Conservation (phyloP, 2,797 vertebrate species). For the Potorous gilbertii region DNA sequence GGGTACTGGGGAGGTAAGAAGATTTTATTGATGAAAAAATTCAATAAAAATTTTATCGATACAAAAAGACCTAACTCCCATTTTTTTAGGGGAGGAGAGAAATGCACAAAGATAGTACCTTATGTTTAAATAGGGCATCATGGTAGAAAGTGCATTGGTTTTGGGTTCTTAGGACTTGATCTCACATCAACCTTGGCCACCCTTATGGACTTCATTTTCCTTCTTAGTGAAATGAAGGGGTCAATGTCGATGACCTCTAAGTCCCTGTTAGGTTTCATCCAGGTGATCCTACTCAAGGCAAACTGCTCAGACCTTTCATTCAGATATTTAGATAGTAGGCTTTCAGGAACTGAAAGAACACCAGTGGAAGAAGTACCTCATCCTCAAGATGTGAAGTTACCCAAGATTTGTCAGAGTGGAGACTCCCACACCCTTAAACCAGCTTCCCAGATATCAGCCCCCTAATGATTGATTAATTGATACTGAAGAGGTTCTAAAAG, state of each 20-base stretch:
- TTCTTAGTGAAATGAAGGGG: not conserved
- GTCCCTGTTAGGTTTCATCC: not conserved
- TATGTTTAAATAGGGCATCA: not conserved
- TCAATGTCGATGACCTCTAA: not conserved
- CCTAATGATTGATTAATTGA: conserved; percentile 43
- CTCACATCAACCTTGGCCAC: not conserved
- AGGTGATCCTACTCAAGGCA: not conserved
- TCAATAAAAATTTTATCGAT: not conserved
- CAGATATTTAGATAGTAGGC: not conserved
- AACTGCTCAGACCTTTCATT: not conserved
- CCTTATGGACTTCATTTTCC: not conserved
- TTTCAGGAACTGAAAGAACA: not conserved
- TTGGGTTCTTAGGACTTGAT: not conserved
- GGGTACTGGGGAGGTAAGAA: not conserved
- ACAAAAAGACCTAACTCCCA: not conserved
- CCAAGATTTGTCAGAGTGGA: not conserved
- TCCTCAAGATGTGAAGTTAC: not conserved
- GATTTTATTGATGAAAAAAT: not conserved
- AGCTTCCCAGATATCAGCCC: not conserved
- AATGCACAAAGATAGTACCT: not conserved
- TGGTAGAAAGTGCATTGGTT: not conserved
- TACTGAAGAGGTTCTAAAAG: conserved; percentile 39
- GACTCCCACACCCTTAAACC: not conserved
- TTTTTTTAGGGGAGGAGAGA: not conserved
- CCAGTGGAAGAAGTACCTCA: not conserved